Percentiles rank a stretch among this genome's conserved stretches.
phyloP scores from a whole-genome alignment of 2,113 vertebrate species.

The Physeter macrocephalus region DNA sequence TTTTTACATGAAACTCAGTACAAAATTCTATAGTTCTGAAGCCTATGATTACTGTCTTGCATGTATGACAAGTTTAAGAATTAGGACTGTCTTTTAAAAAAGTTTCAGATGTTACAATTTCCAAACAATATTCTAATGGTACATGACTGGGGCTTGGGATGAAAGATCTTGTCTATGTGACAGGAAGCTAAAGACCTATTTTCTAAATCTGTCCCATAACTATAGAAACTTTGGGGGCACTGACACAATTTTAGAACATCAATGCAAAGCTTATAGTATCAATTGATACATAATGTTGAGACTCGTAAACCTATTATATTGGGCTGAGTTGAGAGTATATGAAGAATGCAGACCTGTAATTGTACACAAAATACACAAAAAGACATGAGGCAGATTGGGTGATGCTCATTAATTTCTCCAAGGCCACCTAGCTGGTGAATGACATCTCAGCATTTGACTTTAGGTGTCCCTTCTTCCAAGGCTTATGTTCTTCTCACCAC shows the following conservation, averaged over 20 bases:
- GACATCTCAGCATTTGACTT: neutral
- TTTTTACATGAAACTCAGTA: conserved; percentile 21
- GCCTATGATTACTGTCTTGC: neutral
- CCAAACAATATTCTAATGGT: conserved; percentile 3
- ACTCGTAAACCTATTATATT: neutral
- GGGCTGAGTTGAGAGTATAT: neutral
- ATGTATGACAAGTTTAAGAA: conserved; percentile 31
- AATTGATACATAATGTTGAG: neutral
- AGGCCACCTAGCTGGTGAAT: neutral
- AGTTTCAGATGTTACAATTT: conserved; percentile 29
- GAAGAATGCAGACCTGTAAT: neutral
- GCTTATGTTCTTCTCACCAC: neutral
- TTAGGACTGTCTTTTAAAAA: neutral
- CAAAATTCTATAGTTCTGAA: conserved; percentile 36
- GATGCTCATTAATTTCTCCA: neutral
- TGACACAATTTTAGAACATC: neutral
- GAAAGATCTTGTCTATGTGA: neutral
- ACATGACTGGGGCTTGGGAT: neutral
- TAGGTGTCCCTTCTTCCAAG: neutral
- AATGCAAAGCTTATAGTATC: neutral
- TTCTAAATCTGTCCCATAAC: neutral
- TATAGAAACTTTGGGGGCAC: neutral
- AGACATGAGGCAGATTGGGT: neutral
- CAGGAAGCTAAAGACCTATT: neutral
- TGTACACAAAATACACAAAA: neutral